Percentiles rank a stretch among this genome's conserved stretches.
Evolutionary conservation across 2,113 vertebrate species (phyloP).

Genomic region (Artemisiospiza belli): DNA sequence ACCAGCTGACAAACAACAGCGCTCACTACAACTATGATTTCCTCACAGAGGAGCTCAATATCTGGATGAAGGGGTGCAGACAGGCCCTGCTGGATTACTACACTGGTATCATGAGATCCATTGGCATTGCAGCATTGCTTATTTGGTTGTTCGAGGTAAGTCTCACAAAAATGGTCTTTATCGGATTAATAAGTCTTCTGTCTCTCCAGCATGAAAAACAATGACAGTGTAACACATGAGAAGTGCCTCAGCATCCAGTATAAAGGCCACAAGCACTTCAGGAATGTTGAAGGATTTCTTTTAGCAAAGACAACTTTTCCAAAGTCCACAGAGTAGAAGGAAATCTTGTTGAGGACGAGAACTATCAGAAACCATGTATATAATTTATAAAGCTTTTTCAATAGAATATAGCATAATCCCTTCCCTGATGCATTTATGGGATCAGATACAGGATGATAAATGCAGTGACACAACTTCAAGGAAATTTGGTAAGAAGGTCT

Average conservation of each 20-base stretch:
- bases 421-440: not conserved
- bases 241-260: not conserved
- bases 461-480: not conserved
- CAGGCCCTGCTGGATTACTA: constrained; percentile 85
- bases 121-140: constrained; percentile 80
- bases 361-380: not conserved
- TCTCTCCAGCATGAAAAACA: not conserved
- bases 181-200: not conserved
- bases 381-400: not conserved
- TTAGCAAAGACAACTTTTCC: not conserved
- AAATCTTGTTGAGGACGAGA: not conserved
- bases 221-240: rapidly evolving
- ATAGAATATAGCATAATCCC: not conserved
- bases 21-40: constrained; percentile 88
- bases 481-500: not conserved
- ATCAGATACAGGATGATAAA: not conserved
- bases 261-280: not conserved
- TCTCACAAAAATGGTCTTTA: not conserved
- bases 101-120: constrained; percentile 80
- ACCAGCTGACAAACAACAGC: constrained; percentile 83
- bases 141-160: constrained; percentile 88
- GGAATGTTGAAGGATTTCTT: not conserved
- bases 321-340: not conserved
- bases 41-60: constrained; percentile 82
- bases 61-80: constrained; percentile 84